Conservation (phyloP, 2,113 vertebrate species). For the Podiceps cristatus region DNA sequence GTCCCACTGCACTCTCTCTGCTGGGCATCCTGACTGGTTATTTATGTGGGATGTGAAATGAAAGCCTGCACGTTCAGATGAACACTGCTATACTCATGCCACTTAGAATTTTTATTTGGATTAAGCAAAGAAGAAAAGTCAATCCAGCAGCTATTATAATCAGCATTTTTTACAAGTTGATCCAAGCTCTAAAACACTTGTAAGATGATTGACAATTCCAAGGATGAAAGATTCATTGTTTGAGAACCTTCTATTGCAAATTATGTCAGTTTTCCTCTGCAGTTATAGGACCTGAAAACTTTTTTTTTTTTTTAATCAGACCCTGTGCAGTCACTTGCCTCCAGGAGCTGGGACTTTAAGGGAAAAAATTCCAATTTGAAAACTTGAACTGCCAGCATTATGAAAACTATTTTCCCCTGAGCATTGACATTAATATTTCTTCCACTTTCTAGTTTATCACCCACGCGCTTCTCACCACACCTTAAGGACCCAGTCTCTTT, state of each 20-base stretch:
- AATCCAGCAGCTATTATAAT: not conserved
- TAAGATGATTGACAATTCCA: not conserved
- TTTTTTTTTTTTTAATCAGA: not conserved
- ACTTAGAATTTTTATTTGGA: not conserved
- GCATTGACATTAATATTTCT: not conserved
- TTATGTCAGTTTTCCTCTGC: not conserved
- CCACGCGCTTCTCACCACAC: slow-evolving; percentile 53
- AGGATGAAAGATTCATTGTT: not conserved
- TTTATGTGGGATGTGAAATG: not conserved
- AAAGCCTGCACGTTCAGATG: not conserved
- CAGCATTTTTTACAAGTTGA: not conserved
- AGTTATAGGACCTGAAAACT: not conserved
- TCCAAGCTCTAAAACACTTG: not conserved
- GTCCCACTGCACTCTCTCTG: not conserved
- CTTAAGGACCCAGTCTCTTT: not conserved
- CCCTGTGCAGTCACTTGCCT: not conserved
- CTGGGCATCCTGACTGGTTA: not conserved
- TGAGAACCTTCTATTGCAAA: not conserved
- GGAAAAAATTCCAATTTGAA: not conserved
- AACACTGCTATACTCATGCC: not conserved
- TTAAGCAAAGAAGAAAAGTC: not conserved
- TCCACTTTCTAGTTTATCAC: not conserved
- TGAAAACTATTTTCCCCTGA: not conserved
- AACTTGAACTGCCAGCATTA: not conserved
- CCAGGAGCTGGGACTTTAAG: not conserved